Conservation (phyloP, 2,888 invertebrate species). For the Cetonia aurata region DNA sequence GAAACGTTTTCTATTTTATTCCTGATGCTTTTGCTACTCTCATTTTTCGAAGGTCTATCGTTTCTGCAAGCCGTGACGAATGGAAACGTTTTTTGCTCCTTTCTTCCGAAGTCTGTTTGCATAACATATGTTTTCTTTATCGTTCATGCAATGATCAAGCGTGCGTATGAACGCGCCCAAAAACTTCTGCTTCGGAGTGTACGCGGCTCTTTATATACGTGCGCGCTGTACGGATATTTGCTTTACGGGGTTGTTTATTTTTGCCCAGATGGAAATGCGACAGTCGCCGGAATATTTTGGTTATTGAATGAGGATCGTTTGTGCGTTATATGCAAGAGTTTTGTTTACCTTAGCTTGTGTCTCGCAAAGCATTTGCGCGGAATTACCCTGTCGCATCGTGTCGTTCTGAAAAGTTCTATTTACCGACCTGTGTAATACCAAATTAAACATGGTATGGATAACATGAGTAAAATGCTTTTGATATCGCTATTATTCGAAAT, state of each 20-base stretch:
- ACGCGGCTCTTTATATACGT: too few species aligned
- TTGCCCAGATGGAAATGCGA: constrained; percentile 20
- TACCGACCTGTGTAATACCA: background rate
- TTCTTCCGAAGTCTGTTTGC: constrained; percentile 12
- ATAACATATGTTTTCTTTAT: constrained; percentile 30
- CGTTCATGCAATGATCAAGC: constrained; percentile 13
- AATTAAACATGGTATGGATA: too few species aligned
- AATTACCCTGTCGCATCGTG: constrained; percentile 1
- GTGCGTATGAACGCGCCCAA: constrained; percentile 2
- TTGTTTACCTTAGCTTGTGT: constrained; percentile 11
- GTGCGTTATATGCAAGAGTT: constrained; percentile 15
- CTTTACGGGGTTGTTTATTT: constrained; percentile 27
- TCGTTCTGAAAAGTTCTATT: constrained; percentile 6
- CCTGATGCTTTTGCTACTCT: background rate
- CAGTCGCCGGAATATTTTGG: constrained; percentile 22
- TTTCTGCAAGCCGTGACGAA: constrained; percentile 4
- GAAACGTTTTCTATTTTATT: constrained; percentile 23
- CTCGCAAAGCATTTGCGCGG: constrained; percentile 25
- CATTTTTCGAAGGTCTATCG: constrained; percentile 9
- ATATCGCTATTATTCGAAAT: too few species aligned
- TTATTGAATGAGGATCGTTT: constrained; percentile 24
- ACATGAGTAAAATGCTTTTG: too few species aligned
- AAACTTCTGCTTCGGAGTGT: too few species aligned
- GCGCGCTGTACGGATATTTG: constrained; percentile 8
- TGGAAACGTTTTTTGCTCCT: constrained; percentile 10